Conservation (phyloP, 2,797 vertebrate genomes). For the Cryptoprocta ferox region DNA sequence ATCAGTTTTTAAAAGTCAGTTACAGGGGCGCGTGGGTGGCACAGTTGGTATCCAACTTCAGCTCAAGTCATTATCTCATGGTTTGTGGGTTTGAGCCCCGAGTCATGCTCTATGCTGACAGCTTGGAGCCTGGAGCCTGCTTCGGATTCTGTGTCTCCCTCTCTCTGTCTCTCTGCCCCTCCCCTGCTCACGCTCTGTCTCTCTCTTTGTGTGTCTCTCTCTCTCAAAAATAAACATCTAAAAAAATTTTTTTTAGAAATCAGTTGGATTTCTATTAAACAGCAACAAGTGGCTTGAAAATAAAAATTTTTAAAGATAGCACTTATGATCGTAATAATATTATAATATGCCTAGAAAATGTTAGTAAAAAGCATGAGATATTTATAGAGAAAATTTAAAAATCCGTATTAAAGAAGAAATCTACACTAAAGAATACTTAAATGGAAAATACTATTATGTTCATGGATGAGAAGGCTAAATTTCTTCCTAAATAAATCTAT, state of each 20-base stretch:
- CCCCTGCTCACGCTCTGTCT: too few relatives aligned
- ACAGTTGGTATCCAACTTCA: too few relatives aligned
- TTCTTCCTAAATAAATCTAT: conserved; percentile 13
- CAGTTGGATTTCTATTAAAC: conserved; percentile 38
- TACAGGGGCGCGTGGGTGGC: too few relatives aligned
- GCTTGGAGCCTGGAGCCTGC: too few relatives aligned
- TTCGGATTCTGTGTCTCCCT: too few relatives aligned
- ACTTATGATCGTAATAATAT: conserved; percentile 5
- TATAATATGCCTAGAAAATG: not conserved
- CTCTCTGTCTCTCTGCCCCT: too few relatives aligned
- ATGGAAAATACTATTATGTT: conserved; percentile 12
- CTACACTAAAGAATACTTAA: conserved; percentile 19
- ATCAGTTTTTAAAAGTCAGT: too few relatives aligned
- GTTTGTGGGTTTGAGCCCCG: too few relatives aligned
- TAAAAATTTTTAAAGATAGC: not conserved
- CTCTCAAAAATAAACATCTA: too few relatives aligned
- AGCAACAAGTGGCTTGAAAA: conserved; percentile 15
- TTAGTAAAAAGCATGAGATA: conserved; percentile 17
- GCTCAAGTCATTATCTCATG: too few relatives aligned
- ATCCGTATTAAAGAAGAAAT: conserved; percentile 50
- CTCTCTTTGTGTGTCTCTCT: too few relatives aligned
- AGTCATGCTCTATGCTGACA: too few relatives aligned
- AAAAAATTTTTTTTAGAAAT: not conserved
- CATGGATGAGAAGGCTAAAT: conserved; percentile 18
- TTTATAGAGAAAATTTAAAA: conserved; percentile 14